Conservation (phyloP, 2,113 vertebrate species). For the Oreochromis spilurus region DNA sequence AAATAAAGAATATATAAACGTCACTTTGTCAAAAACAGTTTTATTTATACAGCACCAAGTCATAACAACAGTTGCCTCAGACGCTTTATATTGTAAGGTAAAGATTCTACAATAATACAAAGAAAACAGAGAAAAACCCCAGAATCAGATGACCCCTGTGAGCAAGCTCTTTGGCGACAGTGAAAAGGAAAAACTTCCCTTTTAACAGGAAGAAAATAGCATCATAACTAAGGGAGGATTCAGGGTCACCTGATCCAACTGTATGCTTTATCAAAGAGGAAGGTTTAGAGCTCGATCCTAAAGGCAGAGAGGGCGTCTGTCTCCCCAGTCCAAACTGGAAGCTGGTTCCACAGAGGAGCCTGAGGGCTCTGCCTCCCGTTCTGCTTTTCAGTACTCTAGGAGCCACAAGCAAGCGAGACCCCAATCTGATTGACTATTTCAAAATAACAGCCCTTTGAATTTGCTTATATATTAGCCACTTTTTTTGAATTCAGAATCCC, state of each 20-base stretch:
- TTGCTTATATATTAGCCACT: background rate
- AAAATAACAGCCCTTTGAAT: background rate
- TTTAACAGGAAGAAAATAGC: background rate
- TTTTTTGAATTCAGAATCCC: too few species aligned
- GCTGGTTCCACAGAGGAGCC: background rate
- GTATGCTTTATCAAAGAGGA: background rate
- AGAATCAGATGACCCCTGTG: background rate
- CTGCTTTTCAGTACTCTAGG: background rate
- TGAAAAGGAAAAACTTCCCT: background rate
- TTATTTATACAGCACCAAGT: background rate
- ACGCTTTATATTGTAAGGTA: background rate
- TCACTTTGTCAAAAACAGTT: background rate
- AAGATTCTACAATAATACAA: background rate
- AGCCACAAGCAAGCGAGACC: background rate
- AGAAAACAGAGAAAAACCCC: background rate
- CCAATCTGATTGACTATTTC: background rate
- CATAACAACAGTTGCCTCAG: background rate
- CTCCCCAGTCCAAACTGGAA: background rate
- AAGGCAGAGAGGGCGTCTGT: background rate
- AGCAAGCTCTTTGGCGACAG: background rate
- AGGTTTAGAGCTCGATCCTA: background rate
- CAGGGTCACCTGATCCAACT: background rate
- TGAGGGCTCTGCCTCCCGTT: background rate
- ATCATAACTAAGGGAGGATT: background rate
- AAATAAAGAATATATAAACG: background rate